phyloP scores from a whole-genome alignment of 2,888 invertebrate species.

The Dicyrtomina minuta region DNA sequence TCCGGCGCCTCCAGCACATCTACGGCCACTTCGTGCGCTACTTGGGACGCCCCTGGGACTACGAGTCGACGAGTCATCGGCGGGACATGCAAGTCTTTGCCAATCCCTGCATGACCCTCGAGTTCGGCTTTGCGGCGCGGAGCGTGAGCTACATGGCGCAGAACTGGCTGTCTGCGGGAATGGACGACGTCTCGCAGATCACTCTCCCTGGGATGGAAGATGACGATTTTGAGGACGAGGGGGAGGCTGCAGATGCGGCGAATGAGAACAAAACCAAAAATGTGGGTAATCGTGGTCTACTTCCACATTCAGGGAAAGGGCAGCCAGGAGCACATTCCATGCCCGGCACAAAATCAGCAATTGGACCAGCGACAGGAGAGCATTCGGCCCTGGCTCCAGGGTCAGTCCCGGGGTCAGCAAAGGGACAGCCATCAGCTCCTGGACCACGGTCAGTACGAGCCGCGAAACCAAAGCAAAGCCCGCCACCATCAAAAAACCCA shows the following conservation, averaged over 20 bases:
- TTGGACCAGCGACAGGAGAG: no score
- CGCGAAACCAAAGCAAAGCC: no score
- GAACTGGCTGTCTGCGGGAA: slow-evolving; percentile 4
- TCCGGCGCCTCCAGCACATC: slow-evolving; percentile 9
- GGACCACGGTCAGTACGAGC: no score
- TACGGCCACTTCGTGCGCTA: slow-evolving; percentile 22
- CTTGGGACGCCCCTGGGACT: slow-evolving; percentile 24
- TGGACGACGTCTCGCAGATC: slow-evolving; percentile 14
- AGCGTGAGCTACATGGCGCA: slow-evolving; percentile 25
- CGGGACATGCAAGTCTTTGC: slow-evolving; percentile 12
- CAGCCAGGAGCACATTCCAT: no score
- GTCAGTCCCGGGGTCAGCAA: no score
- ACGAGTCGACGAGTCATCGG: background rate
- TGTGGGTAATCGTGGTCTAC: no score
- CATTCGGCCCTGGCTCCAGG: no score
- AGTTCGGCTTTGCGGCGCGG: slow-evolving; percentile 3
- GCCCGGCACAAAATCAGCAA: background rate
- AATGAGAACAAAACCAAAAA: background rate
- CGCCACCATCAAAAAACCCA: no score
- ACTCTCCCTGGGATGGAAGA: slow-evolving; percentile 4
- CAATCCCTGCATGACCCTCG: slow-evolving; percentile 28
- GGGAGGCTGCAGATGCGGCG: background rate
- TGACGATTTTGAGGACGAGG: background rate
- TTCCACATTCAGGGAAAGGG: no score
- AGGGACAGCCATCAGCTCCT: no score